Evolutionary conservation across 2,113 vertebrate species (phyloP), one percentile per base, ranked within the genome.

Genomic region (Xenopus tropicalis): DNA sequence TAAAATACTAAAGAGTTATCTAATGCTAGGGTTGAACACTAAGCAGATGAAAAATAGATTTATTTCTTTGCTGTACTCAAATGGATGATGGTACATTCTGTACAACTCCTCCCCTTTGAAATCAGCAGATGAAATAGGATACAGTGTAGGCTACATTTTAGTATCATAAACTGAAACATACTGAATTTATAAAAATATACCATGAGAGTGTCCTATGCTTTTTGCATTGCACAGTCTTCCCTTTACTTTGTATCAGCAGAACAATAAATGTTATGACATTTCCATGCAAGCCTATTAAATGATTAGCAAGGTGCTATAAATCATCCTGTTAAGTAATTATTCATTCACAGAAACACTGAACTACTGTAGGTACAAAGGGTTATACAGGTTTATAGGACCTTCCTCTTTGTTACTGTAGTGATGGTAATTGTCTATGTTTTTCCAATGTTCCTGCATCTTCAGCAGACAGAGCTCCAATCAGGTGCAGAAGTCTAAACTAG

Each of bases 71-170:
- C 66, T 75, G 57, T 54, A 61, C 57, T 69, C 42, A 66, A 63
- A 66, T 61, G 56, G 72, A 68, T 68, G 64, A 66, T 69, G 66
- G 72, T 62, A 62, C 65, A 69, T 62, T 75, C 66, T 62, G 58
- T 75, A 66, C 66, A 19, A 61, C 48, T 24, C 58, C 66, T 69
- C 46, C 72, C 58, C 24, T 51, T 69, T 75, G 72, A 75, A 75
- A 75, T 75, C 72, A 69, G 69, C 69, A 75, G 29, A 67, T 68
- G 65, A 74, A 75, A 69, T 75, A 69, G n/a, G 57, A 75, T 69
- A 66, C 58, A 42, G 65, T 54, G 58, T 69, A 46, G 23, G 72
- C 58, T 69, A 58, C 23, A 69, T 67, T 61, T 62, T 75, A 69
- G 44, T 62, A 62, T 56, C 69, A 52, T 75, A 75, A 62, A 69